Evolutionary conservation across 2,888 invertebrate genomes (phyloP).

Genomic region (Cephus spinipes): DNA sequence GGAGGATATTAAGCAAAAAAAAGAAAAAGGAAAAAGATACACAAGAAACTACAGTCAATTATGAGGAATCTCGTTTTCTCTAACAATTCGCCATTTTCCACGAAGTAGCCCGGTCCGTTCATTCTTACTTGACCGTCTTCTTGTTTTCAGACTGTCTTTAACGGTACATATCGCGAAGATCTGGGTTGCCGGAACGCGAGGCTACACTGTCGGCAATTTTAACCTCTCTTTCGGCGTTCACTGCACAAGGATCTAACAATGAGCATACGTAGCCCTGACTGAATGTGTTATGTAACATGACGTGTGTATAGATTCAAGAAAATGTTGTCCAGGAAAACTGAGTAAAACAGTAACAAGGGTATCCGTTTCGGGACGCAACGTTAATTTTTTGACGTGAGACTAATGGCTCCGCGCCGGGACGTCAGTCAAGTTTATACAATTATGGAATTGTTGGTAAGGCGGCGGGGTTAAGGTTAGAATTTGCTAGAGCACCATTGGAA

Average conservation of each 20-base stretch:
- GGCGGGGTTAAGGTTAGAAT: not conserved
- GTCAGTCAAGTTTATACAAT: not conserved
- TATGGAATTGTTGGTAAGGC: not conserved
- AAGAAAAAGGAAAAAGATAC: not conserved
- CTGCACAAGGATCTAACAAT: not conserved
- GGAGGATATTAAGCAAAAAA: not conserved
- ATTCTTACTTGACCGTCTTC: not conserved
- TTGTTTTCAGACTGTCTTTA: conserved; percentile 24
- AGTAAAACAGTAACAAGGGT: not conserved
- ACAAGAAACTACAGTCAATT: not conserved
- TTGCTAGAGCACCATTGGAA: not conserved
- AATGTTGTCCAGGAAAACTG: not conserved
- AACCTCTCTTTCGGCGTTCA: conserved; percentile 19
- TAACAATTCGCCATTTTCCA: not conserved
- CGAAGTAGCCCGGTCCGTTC: not conserved
- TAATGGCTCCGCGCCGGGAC: not conserved
- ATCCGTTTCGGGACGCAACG: not conserved
- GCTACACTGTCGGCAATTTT: conserved; percentile 9
- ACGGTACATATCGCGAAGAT: conserved; percentile 52
- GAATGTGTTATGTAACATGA: not conserved
- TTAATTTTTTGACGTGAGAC: too few relatives aligned
- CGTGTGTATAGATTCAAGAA: not conserved
- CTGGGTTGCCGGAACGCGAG: conserved; percentile 52
- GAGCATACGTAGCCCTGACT: not conserved
- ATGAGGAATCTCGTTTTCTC: not conserved